Evolutionary conservation across 2,797 vertebrate genomes (phyloP).

Genomic region (Emydoidea blandingii): DNA sequence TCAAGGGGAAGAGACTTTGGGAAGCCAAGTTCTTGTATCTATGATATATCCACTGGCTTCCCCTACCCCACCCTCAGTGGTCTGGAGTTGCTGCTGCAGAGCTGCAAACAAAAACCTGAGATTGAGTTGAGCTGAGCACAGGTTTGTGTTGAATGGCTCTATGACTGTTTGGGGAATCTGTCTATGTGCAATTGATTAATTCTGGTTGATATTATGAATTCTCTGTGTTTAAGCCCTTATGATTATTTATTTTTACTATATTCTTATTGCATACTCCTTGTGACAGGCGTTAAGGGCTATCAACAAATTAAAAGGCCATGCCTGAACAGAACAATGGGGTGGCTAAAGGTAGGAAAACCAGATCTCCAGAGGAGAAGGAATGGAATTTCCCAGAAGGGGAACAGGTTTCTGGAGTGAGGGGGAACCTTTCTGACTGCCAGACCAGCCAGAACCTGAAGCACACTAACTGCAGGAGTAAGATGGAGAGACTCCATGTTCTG

Average conservation of each 20-base stretch:
- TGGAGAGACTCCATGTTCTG: too few relatives aligned
- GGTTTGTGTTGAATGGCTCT: background rate
- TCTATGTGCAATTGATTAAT: background rate
- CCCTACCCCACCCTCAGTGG: background rate
- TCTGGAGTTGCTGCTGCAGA: background rate
- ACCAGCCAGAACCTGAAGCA: background rate
- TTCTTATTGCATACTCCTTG: background rate
- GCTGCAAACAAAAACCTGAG: background rate
- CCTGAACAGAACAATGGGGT: background rate
- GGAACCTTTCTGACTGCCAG: background rate
- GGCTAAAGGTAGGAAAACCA: background rate
- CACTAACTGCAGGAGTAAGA: background rate
- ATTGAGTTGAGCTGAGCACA: background rate
- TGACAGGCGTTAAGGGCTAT: background rate
- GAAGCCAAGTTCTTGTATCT: background rate
- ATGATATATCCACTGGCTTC: fast-evolving
- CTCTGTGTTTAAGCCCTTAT: background rate
- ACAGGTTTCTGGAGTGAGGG: background rate
- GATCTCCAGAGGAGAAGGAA: background rate
- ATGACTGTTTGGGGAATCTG: background rate
- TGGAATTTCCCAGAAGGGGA: background rate
- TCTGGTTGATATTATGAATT: background rate
- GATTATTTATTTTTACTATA: background rate
- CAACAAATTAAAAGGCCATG: background rate
- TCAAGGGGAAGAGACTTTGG: background rate